Evolutionary conservation across 2,113 vertebrate genomes (phyloP), one percentile per base, ranked within the genome.

Genomic region (Axis porcinus): DNA sequence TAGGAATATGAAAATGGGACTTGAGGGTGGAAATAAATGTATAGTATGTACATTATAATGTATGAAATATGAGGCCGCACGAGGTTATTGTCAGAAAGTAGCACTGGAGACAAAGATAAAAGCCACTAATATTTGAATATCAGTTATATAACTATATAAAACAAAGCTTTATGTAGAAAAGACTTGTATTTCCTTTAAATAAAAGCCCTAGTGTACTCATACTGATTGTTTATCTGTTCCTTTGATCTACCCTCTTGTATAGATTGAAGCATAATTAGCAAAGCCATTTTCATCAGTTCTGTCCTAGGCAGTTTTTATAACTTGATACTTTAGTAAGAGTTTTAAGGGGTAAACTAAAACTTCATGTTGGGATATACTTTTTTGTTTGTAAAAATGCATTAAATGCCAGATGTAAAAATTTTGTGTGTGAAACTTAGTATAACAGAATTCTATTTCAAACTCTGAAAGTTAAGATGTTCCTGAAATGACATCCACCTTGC

Each of bases 261-360:
- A 82, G 60, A 3, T 17, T 57, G 54, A 36, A 82, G 7, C 36
- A 33, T 90, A 74, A 81, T 93, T 62, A 94, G 45, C 57, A 89
- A 67, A 60, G 67, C 43, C 57, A 50, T 79, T 97, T 94, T 74
- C 14, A 81, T 85, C 10, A 45, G 3, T 67, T 89, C 23, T 70
- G 6, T 67, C 83, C 23, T 76, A 83, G 64, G 52, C 52, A 92
- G 36, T 60, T 96, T 94, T 96, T 92, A 45, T 79, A 85, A 96
- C 21, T 91, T 88, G 55, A 36, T 79, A 60, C 16, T 27, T 94
- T 50, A 86, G 45, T 81, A 86, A 86, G 40, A 67, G 36, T 83
- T 90, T 82, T 82, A 36, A 88, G 55, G n/a, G 7, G 36, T 60
- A 86, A 86, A 89, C 30, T 89, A 28, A 89, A 95, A 76, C 23